Evolutionary conservation across 2,888 invertebrate species (phyloP).

Genomic region (Apotomis betuletana): DNA sequence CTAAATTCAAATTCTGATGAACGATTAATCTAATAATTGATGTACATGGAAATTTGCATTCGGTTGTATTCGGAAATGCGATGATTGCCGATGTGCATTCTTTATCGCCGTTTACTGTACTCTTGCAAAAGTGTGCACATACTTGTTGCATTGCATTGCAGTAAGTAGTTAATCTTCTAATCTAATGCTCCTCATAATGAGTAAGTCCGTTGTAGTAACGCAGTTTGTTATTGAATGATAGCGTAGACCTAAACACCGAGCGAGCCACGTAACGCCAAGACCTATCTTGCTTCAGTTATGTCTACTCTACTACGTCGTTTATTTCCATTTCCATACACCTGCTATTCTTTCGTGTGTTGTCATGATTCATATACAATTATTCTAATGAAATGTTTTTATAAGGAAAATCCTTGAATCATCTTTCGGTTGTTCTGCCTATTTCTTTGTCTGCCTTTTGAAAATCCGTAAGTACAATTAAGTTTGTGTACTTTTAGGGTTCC

Average conservation of each 20-base stretch:
- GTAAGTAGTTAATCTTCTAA: neutral
- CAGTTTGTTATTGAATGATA: constrained; percentile 62
- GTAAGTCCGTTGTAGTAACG: constrained; percentile 51
- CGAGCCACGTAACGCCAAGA: constrained; percentile 52
- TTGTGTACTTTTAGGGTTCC: no score
- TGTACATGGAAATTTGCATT: no score
- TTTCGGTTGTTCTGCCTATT: no score
- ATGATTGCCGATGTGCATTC: no score
- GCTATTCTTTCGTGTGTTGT: constrained; percentile 49
- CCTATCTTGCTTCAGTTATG: neutral
- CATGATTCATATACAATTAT: no score
- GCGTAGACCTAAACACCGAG: constrained; percentile 50
- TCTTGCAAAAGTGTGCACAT: no score
- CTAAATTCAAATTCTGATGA: no score
- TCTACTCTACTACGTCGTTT: neutral
- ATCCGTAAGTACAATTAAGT: no score
- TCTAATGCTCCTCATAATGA: constrained; percentile 1
- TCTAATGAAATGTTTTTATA: neutral
- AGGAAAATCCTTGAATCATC: neutral
- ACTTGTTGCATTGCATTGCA: neutral
- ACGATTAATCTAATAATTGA: no score
- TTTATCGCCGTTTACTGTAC: no score
- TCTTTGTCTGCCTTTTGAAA: no score
- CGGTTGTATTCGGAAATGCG: no score
- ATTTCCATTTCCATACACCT: neutral